Evolutionary conservation across 2,888 invertebrate genomes (phyloP), one percentile per base, ranked within the genome.

Genomic region (Biston stratarius): DNA sequence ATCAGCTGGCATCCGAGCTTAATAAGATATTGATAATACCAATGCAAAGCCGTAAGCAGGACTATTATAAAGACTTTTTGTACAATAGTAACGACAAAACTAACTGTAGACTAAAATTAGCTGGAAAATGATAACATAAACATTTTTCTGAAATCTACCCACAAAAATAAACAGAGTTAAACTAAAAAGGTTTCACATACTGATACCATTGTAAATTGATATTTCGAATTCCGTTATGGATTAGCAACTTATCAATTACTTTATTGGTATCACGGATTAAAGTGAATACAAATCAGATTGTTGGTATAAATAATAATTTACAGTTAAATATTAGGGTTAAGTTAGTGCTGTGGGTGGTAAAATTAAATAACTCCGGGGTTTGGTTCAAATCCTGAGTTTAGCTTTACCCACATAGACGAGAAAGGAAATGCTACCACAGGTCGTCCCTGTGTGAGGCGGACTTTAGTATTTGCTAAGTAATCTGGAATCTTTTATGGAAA

Each of bases 221-320:
- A 65, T 67, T 40, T 69, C 15, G 14, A 40, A 68, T 74, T 72
- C 71, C 71, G 69, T 71, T 64, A 70, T 68, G 70, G 71, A 71
- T 73, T 71, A 71, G 42, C 61, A 59, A 47, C 40, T 64, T 67
- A 67, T 70, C 69, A 72, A 68, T 74, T 67, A 67, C 49, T 63
- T 67, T 60, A 63, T 67, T 68, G 66, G 61, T 52, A 58, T 42
- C 48, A 59, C 36, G 66, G 64, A 66, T 66, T 71, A 69, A 66
- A 72, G 60, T 15, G 62, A 61, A 65, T 60, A 74, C 66, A 69
- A 72, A 72, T 69, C 61, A 62, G 62, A 73, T 53, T 69, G 72
- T 72, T 69, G 48, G 61, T 70, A 67, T 64, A 38, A 8, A 8
- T 69, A 49, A 65, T 72, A 70, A 52, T 49, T 61, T 66, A 59